These are phyloP conservation scores for Cyclophora albipunctata DNA, from an alignment of 2,888 invertebrate genomes.

Conservation along the genomic window DNA sequence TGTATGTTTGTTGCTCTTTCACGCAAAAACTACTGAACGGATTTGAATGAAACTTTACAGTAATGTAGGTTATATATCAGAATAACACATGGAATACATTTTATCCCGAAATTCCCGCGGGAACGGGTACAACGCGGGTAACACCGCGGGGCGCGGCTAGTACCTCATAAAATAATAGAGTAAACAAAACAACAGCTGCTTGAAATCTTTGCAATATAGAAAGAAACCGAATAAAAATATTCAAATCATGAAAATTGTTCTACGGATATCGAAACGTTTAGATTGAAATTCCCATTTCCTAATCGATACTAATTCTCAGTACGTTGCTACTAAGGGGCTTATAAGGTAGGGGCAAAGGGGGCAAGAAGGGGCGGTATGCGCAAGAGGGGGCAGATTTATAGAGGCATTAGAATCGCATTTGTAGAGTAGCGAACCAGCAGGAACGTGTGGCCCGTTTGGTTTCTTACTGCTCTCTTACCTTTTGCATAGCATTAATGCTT, in stretches of 20 bases:
- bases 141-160: too few species aligned
- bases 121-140: too few species aligned
- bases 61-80: too few species aligned
- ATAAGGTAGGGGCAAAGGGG: slow-evolving; percentile 19
- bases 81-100: too few species aligned
- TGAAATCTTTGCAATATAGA: slow-evolving; percentile 8
- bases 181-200: background rate
- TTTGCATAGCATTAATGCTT: slow-evolving; percentile 28
- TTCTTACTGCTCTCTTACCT: slow-evolving; percentile 23
- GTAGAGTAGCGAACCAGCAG: slow-evolving; percentile 28
- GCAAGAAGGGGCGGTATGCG: slow-evolving; percentile 28
- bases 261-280: slow-evolving; percentile 26
- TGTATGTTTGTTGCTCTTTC: too few species aligned
- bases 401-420: slow-evolving; percentile 64
- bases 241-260: slow-evolving; percentile 28
- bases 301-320: slow-evolving; percentile 64
- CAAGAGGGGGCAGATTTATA: slow-evolving; percentile 53
- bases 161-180: too few species aligned
- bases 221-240: slow-evolving; percentile 21
- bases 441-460: slow-evolving; percentile 29
- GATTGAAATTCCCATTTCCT: slow-evolving; percentile 48
- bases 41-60: too few species aligned
- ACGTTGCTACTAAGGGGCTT: slow-evolving; percentile 24
- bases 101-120: too few species aligned
- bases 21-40: too few species aligned